phyloP scores from a whole-genome alignment of 2,888 invertebrate genomes.

The Scaptomyza caliginosa region DNA sequence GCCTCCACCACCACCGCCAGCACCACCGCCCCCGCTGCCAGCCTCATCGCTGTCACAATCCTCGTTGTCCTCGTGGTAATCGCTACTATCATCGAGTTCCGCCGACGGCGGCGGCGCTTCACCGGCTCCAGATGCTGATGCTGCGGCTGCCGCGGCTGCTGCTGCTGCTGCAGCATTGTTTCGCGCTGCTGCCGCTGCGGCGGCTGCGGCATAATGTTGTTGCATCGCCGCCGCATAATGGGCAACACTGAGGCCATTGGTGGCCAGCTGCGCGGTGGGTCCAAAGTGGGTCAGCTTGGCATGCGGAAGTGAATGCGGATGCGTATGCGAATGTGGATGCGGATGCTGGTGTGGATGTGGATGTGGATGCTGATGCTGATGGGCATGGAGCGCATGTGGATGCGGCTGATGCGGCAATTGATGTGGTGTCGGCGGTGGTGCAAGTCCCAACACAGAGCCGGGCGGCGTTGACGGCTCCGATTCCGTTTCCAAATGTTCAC shows the following conservation, averaged over 20 bases:
- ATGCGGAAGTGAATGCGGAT: conserved; percentile 62
- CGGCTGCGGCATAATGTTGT: conserved; percentile 81
- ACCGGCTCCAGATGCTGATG: conserved; percentile 25
- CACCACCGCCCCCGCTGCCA: conserved; percentile 67
- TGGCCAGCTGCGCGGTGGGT: conserved; percentile 68
- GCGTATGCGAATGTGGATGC: conserved; percentile 43
- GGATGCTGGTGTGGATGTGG: conserved; percentile 29
- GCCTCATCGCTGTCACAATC: conserved; percentile 82
- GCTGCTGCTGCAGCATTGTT: conserved; percentile 73
- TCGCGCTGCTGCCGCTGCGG: conserved; percentile 76
- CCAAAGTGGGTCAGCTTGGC: conserved; percentile 72
- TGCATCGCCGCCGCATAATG: conserved; percentile 82
- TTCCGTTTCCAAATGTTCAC: conserved; percentile 43
- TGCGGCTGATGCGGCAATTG: conserved; percentile 44
- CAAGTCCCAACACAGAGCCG: conserved; percentile 26
- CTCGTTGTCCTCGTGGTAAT: conserved; percentile 81
- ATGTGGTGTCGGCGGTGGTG: conserved; percentile 38
- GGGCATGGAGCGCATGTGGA: conserved; percentile 50
- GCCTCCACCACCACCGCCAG: not conserved
- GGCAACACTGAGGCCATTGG: conserved; percentile 80
- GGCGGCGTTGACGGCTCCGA: conserved; percentile 25
- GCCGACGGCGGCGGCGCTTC: conserved; percentile 63
- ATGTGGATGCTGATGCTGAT: conserved; percentile 47
- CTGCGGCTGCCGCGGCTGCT: conserved; percentile 56
- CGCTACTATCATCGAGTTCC: conserved; percentile 81